These are phyloP conservation scores for Drosophila albomicans DNA, from an alignment of 1,140 invertebrate genomes.

Conservation along the genomic window DNA sequence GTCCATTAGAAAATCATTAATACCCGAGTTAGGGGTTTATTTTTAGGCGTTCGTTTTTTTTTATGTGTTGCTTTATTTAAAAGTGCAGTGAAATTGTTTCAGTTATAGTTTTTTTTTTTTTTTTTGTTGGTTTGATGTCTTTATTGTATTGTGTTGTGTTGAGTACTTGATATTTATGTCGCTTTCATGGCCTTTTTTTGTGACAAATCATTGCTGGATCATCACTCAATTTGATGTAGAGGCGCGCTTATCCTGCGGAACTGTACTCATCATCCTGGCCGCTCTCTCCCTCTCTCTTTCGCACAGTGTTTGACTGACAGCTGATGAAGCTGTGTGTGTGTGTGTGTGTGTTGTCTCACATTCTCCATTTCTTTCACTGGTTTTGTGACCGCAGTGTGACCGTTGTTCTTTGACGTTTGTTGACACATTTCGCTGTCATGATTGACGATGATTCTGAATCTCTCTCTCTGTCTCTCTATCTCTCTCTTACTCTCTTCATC, in stretches of 20 bases:
- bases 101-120: neutral
- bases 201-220: constrained; percentile 73
- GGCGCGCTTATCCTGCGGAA: constrained; percentile 58
- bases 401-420: constrained; percentile 67
- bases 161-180: constrained; percentile 18
- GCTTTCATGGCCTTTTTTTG: constrained; percentile 36
- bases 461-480: neutral
- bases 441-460: constrained; percentile 67
- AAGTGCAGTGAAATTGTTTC: constrained; percentile 7
- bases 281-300: neutral
- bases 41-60: neutral
- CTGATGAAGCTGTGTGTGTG: constrained; percentile 62
- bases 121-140: neutral
- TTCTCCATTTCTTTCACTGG: neutral
- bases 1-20: neutral
- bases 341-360: neutral
- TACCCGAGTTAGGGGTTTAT: neutral
- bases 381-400: constrained; percentile 57
- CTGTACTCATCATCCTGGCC: constrained; percentile 4
- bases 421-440: constrained; percentile 81
- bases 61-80: neutral
- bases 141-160: neutral
- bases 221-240: constrained; percentile 74
- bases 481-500: constrained; percentile 3
- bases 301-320: constrained; percentile 48